Base-by-base conservation (phyloP, 2,113 vertebrate genomes). In the Gallinago paraguaiae region DNA sequence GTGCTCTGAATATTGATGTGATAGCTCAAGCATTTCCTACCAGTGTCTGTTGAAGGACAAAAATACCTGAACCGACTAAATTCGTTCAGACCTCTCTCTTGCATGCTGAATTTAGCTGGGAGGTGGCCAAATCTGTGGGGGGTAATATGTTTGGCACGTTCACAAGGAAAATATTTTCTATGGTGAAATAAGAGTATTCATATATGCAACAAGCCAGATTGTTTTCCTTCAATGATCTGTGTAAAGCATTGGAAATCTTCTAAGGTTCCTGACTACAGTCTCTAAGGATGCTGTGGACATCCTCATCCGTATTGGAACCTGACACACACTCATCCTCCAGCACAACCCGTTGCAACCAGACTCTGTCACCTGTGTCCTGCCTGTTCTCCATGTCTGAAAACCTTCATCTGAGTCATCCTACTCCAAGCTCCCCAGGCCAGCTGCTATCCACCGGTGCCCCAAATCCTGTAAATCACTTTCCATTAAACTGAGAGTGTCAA, bases 81-180 rank as follows among this genome's bases (percentile, higher is more conserved):
- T 93, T 75, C 78, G 30, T 92, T 91, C 65, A 88, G 68, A 93
- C 68, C 83, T 75, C 51, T 82, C 63, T 90, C 77, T 65, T 71
- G 19, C 18, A 7, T 68, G 78, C 76, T 85, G 82, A 90, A 72
- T 95, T 90, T 95, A 95, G 43, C 71, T 95, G 91, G 88, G 88
- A 93, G 20, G n/a, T 76, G 48, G 88, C 97, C 93, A 97, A 9
- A 96, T 78, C 69, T 88, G 65, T 37, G 77, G 53, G 82, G 93
- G 50, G 82, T 88, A 78, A 57, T 92, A 76, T 51, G 45, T 88
- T 97, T 97, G 94, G 90, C 94, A 82, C 77, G 61, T 93, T 95
- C 86, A 86, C 91, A 97, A 92, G 87, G 83, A 82, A 94, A 91
- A 83, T 35, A 92, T 94, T 92, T 92, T 94, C 80, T 86, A 22